Base-by-base conservation (phyloP, 2,797 vertebrate species). In the Sparus aurata region DNA sequence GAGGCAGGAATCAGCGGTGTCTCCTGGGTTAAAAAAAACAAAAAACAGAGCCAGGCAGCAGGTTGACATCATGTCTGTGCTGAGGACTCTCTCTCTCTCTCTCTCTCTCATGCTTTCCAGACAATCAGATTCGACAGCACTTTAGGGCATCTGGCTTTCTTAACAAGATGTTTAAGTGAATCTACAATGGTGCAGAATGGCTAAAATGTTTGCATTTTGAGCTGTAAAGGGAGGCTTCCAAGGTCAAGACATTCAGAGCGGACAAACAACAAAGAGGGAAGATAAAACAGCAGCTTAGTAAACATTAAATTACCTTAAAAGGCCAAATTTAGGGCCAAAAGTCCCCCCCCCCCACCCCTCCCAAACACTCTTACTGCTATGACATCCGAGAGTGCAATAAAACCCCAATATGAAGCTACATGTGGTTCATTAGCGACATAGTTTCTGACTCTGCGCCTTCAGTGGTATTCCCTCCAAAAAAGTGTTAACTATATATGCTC, bases 41-140 rank as follows among this genome's bases (percentile, higher is more conserved):
- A 38, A 61, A 79, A 49, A 52, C 64, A 54, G 52, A 59, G 60
- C 7, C 59, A 55, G 70, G 49, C 68, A 54, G 74, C 43, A 57
- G 69, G 77, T 64, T 87, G 84, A 87, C 86, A 85, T 89, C 79
- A 82, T 67, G 72, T 85, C 85, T 85, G 62, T 53, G 52, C 38
- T 83, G 59, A 55, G 55, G 23, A 54, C 23, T 79, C 50, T 34
- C 52, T 60, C 16, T 20, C 20, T n/a, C n/a, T n/a, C n/a, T n/a
- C n/a, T n/a, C 25, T 25, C 25, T 27, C 27, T 27, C 13, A 46
- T 53, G 34, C 17, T 74, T 69, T 23, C 46, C 45, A 73, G 49
- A 38, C 34, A 45, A 47, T 49, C 38, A 11, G 23, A 72, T 43
- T 76, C 34, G 43, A 70, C 46, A 50, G 15, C 7, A 30, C 18